Percentiles rank a stretch among this genome's conserved stretches.
These are phyloP conservation scores for Tragelaphus buxtoni DNA, from an alignment of 2,113 vertebrate species.

Conservation along the genomic window DNA sequence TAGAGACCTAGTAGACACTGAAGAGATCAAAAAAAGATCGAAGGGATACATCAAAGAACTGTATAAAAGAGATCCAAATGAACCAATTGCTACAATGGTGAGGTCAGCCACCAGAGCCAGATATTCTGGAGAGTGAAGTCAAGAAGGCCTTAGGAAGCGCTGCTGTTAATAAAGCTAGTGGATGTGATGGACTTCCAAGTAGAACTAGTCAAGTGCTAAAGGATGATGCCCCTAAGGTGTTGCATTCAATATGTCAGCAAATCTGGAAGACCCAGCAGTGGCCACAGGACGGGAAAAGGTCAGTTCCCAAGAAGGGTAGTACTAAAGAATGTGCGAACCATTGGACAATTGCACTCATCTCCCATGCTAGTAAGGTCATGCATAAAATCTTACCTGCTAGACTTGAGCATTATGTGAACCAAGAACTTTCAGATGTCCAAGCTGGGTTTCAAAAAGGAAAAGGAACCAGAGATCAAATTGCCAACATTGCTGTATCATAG, in stretches of 20 bases:
- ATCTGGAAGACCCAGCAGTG: background rate
- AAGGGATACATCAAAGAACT: background rate
- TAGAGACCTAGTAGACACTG: background rate
- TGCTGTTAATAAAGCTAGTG: background rate
- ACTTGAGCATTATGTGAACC: background rate
- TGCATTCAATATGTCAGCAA: background rate
- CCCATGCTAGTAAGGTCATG: background rate
- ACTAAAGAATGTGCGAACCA: background rate
- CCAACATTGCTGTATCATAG: background rate
- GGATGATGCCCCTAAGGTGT: background rate
- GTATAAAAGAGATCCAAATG: background rate
- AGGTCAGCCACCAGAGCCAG: background rate
- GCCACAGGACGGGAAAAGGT: background rate
- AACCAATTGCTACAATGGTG: background rate
- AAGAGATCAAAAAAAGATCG: background rate
- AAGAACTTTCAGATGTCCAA: background rate
- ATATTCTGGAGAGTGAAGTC: background rate
- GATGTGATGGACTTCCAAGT: background rate
- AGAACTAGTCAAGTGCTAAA: background rate
- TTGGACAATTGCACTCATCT: accelerated
- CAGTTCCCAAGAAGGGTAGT: background rate
- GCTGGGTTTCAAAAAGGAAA: background rate
- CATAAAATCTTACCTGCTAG: background rate
- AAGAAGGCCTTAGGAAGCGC: background rate
- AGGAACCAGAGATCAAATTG: background rate